Evolutionary conservation across 1,140 invertebrate genomes (phyloP), one percentile per base, ranked within the genome.

Genomic region (Metaphire vulgaris): DNA sequence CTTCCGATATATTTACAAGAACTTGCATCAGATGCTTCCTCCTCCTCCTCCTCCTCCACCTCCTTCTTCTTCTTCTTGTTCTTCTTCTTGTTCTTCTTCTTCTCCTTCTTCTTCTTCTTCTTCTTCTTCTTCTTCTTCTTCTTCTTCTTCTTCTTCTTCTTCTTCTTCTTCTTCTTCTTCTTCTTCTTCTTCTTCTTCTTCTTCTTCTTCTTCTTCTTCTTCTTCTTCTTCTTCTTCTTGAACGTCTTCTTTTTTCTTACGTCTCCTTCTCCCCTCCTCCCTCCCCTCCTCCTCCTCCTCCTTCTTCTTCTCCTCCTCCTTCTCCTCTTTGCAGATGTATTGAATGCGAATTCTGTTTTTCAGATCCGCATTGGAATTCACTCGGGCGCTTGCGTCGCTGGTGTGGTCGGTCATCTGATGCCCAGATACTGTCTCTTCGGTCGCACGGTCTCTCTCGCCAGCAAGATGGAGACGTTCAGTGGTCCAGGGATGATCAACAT

Each of bases 351-450:
- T 65, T 15, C 15, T 65, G 64, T 16, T 65, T n/a, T n/a, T n/a
- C 41, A 56, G 69, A 69, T 76, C 29, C 67, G 75, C 32, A 72
- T 76, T 30, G 80, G 80, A 56, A 70, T 81, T 15, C 79, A 81
- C 74, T 78, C 80, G 16, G 80, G 80, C 80, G 91, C 92, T 0
- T 92, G 93, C 66, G 94, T 93, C 82, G 93, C 94, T 0, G 94
- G 94, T 0, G 92, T 96, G 12, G 94, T 96, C 1, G 94, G 94
- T 0, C 91, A 92, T 74, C 95, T 93, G 85, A 94, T 95, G 93
- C 94, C 94, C 0, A 91, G 94, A 80, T 96, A 94, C 82, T 96
- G 94, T 82, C 87, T 96, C 0, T 83, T 83, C 76, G 82, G 82
- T 26, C 76, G 84, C 34, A 83, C 86, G 0, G 83, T 94, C 6